Evolutionary conservation across 1,140 invertebrate genomes (phyloP).

Genomic region (Fopius arisanus): DNA sequence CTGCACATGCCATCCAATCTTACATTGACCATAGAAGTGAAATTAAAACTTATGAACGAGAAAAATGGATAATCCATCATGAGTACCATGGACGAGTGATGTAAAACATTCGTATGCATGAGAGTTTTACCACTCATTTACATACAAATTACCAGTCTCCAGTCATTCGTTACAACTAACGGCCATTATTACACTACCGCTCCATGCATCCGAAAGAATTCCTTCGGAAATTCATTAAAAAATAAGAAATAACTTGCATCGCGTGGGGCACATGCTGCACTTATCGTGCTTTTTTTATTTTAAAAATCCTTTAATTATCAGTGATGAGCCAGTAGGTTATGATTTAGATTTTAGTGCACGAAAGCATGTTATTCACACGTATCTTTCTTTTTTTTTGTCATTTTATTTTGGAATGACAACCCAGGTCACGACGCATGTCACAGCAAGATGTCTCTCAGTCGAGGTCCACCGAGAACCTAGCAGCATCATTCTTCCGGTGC

Average conservation of each 20-base stretch:
- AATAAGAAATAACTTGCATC: not conserved
- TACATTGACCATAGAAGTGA: not conserved
- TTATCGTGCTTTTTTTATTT: too few species aligned
- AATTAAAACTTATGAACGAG: not conserved
- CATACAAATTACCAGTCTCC: slow-evolving; percentile 31
- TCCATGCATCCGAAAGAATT: not conserved
- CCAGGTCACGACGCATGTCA: slow-evolving; percentile 78
- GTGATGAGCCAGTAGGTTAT: too few species aligned
- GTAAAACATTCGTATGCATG: slow-evolving; percentile 34
- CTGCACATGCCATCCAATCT: too few species aligned
- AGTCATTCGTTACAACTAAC: not conserved
- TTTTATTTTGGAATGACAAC: slow-evolving; percentile 43
- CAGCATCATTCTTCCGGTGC: slow-evolving; percentile 56
- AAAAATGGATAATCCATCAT: slow-evolving; percentile 5
- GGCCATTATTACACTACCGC: not conserved
- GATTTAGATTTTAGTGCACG: slow-evolving; percentile 37
- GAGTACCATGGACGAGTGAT: not conserved
- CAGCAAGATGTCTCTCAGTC: slow-evolving; percentile 70
- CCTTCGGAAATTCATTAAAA: not conserved
- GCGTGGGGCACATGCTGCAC: not conserved
- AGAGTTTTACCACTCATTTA: slow-evolving; percentile 33
- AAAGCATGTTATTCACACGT: slow-evolving; percentile 48
- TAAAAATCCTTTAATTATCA: too few species aligned
- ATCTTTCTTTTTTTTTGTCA: slow-evolving; percentile 46
- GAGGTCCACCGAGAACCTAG: slow-evolving; percentile 60